Conservation (phyloP, 2,113 vertebrate species). For the Mormoops blainvillei region DNA sequence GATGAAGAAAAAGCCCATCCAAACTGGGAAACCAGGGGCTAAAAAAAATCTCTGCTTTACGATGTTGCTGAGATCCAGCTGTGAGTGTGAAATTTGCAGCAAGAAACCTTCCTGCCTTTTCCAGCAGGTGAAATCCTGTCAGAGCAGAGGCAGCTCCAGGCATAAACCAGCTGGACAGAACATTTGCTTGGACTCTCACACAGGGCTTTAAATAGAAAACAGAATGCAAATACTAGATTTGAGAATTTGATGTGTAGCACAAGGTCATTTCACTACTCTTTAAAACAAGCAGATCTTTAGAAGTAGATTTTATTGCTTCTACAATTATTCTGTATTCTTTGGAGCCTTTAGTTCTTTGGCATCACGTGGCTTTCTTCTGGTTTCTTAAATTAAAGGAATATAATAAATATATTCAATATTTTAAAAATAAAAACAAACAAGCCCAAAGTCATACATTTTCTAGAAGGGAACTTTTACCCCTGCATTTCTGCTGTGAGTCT, state of each 20-base stretch:
- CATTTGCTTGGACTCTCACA: background rate
- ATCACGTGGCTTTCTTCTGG: constrained; percentile 35
- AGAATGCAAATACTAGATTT: background rate
- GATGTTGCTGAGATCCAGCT: background rate
- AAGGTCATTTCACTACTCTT: constrained; percentile 10
- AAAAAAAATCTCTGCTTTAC: background rate
- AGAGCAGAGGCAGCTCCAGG: background rate
- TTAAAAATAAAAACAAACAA: background rate
- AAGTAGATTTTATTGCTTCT: constrained; percentile 12
- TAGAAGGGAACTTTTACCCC: constrained; percentile 25
- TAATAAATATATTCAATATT: constrained; percentile 18
- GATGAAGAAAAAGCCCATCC: background rate
- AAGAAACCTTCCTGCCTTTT: background rate
- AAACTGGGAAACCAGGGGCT: background rate
- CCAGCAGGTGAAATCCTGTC: background rate
- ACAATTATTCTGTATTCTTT: constrained; percentile 13
- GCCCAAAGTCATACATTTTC: background rate
- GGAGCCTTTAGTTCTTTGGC: background rate
- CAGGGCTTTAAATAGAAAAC: constrained; percentile 1
- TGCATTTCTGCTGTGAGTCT: background rate
- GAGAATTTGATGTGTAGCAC: background rate
- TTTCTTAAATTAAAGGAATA: constrained; percentile 48
- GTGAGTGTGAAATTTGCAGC: background rate
- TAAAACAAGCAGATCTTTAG: constrained; percentile 22
- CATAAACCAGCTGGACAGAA: background rate